Conservation (phyloP, 2,797 vertebrate species). For the Hozukius guyotensis region DNA sequence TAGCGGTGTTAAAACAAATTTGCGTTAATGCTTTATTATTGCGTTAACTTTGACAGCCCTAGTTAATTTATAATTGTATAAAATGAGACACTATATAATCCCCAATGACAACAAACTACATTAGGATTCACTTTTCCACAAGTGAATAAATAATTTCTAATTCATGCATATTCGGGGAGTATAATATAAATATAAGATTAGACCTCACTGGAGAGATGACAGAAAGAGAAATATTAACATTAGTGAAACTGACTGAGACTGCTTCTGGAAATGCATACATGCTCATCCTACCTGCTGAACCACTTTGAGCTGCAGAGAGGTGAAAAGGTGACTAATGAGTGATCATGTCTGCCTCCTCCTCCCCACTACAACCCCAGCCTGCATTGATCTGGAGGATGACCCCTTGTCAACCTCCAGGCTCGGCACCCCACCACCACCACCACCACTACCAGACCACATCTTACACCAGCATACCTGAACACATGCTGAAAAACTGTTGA, state of each 20-base stretch:
- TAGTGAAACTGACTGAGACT: constrained; percentile 30
- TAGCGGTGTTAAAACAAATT: too few species aligned
- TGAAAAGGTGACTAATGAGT: constrained; percentile 84
- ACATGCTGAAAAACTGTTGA: background rate
- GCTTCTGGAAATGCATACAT: constrained; percentile 13
- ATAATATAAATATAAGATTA: background rate
- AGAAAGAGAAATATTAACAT: background rate
- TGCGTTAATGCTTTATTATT: too few species aligned
- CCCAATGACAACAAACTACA: background rate
- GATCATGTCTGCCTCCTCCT: constrained; percentile 61
- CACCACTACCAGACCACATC: constrained; percentile 17
- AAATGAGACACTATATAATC: too few species aligned
- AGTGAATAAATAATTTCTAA: background rate
- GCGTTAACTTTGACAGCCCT: too few species aligned
- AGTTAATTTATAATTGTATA: too few species aligned
- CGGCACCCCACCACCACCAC: background rate
- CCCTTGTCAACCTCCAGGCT: constrained; percentile 61
- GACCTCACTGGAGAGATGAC: background rate
- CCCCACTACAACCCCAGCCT: constrained; percentile 29
- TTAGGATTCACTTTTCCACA: background rate
- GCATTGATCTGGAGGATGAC: constrained; percentile 63
- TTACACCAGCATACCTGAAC: constrained; percentile 33
- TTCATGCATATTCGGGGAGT: background rate
- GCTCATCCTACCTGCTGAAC: constrained; percentile 58
- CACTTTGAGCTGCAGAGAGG: constrained; percentile 69